Base-by-base conservation (phyloP, 2,113 vertebrate species). In the Nothoprocta pentlandii region DNA sequence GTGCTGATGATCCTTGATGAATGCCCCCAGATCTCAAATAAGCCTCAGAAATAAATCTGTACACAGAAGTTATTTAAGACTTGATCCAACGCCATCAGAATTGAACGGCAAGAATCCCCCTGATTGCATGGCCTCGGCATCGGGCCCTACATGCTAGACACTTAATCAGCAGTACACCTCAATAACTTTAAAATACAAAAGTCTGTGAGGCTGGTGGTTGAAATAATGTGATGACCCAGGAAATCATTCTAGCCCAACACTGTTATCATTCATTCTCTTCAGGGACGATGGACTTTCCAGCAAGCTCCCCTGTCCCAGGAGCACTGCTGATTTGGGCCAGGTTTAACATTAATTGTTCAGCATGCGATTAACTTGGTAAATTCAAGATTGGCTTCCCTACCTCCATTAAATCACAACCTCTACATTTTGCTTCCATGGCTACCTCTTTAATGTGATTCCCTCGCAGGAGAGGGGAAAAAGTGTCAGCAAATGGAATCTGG, bases 401-500 rank as follows among this genome's bases (percentile, higher is more conserved):
- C 68, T 81, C 92, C 80, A 78, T 88, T 90, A 71, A 87, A 74
- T 67, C 51, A 7, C 90, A 30, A 19, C 85, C 63, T 92, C 80
- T 59, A 70, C 78, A 82, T 51, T 73, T 70, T 1, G 4, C 73
- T 73, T 70, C 39, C 53, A 77, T 63, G 56, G 89, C 83, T 92
- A 58, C 94, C 77, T 89, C 77, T 63, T 95, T 93, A 71, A 73
- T 67, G 17, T 23, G 49, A 83, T 95, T 95, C 95, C 66, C 69
- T 39, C 42, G 20, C 61, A 36, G 44, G 49, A 49, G 49, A 49
- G 22, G 47, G 47, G 47, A 23, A 23, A 23, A 74, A 44, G 51
- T 26, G 11, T 77, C 90, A 83, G 95, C 95, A 96, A 95, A 95
- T 41, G 70, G 28, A 94, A 63, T 67, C 69, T 95, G 92, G 93